Evolutionary conservation across 2,113 vertebrate species (phyloP), one percentile per base, ranked within the genome.

Genomic region (Otus sunia): DNA sequence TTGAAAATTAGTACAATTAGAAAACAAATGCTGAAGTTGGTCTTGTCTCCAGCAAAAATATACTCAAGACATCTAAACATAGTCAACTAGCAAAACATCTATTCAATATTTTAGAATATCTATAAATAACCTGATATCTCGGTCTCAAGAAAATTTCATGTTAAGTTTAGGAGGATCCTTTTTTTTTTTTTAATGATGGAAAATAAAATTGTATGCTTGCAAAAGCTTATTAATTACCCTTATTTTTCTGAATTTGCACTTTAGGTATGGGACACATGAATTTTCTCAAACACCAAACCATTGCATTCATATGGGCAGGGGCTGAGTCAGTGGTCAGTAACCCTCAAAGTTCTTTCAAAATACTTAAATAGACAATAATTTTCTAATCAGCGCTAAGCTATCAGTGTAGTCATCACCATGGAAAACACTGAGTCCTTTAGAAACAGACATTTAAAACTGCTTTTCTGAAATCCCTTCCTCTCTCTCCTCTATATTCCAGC

Each of bases 231-330:
- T 69, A 45, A 22, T 67, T 45, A 55, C 7, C 83, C 32, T 86
- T 20, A 21, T 67, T 72, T 71, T 50, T 56, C 34, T 69, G 30
- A 77, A 30, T 63, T 68, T 73, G 5, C 18, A 27, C 27, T 87
- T 34, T 62, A 12, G 2, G 4, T 73, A 5, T 49, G 17, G 34
- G 68, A 32, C 2, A 41, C 3, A 12, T 0, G 2, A 6, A 55
- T 23, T 53, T 88, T 90, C 52, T 78, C 32, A 90, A 53, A 25
- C 4, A 32, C 23, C 5, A 58, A 37, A 67, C 11, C 7, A 9
- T 6, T 60, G 19, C 8, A 32, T 55, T 82, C 5, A 7, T 37
- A n/a, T 2, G 3, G n/a, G 5, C 8, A 71, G 6, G 6, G 60
- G 3, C 29, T 19, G 10, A 81, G 7, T 19, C 34, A 62, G 14